A percentile compares a stretch with the other conserved stretches of the same genome.
Evolutionary conservation across 1,140 invertebrate species (phyloP).

Genomic region (Asobara japonica): DNA sequence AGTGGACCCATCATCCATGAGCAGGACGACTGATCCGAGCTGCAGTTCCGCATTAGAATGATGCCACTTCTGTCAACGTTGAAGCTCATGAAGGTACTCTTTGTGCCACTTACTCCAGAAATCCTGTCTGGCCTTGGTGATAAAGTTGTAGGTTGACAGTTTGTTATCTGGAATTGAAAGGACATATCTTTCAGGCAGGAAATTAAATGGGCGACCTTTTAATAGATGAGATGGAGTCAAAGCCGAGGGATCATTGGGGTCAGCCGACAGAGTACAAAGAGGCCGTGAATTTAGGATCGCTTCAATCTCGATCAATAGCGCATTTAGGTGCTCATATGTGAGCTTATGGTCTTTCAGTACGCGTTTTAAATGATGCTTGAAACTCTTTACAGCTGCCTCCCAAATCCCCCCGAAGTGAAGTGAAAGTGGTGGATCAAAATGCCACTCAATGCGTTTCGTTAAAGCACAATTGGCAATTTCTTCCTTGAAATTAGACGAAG

Average conservation of each 20-base stretch:
- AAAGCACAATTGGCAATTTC: background rate
- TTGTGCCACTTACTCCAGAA: background rate
- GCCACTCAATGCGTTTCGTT: background rate
- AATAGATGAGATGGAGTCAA: slow-evolving; percentile 50
- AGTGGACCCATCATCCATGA: slow-evolving; percentile 40
- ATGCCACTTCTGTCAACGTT: background rate
- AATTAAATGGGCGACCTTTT: slow-evolving; percentile 42
- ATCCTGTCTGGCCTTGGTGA: slow-evolving; percentile 17
- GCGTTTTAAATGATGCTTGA: too few relatives aligned
- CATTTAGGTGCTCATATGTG: slow-evolving; percentile 34
- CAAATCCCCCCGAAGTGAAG: too few relatives aligned
- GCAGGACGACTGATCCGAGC: slow-evolving; percentile 41
- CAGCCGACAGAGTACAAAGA: slow-evolving; percentile 24
- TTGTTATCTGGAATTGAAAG: slow-evolving; percentile 6
- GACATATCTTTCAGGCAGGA: slow-evolving; percentile 31
- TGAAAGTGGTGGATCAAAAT: slow-evolving; percentile 12
- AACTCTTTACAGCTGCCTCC: too few relatives aligned
- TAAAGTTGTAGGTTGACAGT: background rate
- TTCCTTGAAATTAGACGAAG: background rate
- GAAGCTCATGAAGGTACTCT: slow-evolving; percentile 16
- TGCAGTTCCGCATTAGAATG: slow-evolving; percentile 23
- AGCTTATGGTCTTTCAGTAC: too few relatives aligned
- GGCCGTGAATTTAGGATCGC: slow-evolving; percentile 44
- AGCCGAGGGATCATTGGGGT: slow-evolving; percentile 29
- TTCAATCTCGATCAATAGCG: slow-evolving; percentile 42